Percentiles rank a stretch among this genome's conserved stretches.
Conservation (phyloP, 2,888 invertebrate genomes). For the Onchidella celtica region DNA sequence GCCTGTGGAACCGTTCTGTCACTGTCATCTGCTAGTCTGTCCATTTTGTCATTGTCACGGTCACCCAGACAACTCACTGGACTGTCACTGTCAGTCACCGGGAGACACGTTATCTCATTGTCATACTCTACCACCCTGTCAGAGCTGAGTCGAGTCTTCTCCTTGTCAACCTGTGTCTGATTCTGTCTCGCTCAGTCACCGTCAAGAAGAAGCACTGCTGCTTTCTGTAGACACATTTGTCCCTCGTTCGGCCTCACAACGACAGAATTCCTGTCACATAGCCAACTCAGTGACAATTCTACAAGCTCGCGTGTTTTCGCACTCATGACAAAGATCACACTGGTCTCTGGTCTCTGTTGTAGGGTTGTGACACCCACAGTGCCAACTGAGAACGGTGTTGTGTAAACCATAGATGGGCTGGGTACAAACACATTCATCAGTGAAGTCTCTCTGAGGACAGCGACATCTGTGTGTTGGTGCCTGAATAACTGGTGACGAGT, state of each 20-base stretch:
- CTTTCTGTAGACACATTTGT: slow-evolving; percentile 7
- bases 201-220: slow-evolving; percentile 46
- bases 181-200: slow-evolving; percentile 49
- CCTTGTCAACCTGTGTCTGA: slow-evolving; percentile 46
- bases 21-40: slow-evolving; percentile 52
- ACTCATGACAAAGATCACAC: slow-evolving; percentile 46
- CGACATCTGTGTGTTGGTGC: slow-evolving; percentile 51
- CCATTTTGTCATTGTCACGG: slow-evolving; percentile 56
- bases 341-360: slow-evolving; percentile 9
- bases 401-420: slow-evolving; percentile 29
- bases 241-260: slow-evolving; percentile 30
- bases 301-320: slow-evolving; percentile 30
- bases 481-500: slow-evolving; percentile 6
- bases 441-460: slow-evolving; percentile 40
- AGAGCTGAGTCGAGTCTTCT: slow-evolving; percentile 36
- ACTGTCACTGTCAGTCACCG: background rate
- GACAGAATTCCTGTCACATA: slow-evolving; percentile 43
- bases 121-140: slow-evolving; percentile 12
- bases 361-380: slow-evolving; percentile 51
- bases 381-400: slow-evolving; percentile 26
- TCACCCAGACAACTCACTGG: background rate
- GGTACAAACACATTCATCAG: slow-evolving; percentile 45
- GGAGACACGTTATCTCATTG: background rate
- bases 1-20: slow-evolving; percentile 39
- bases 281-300: slow-evolving; percentile 16